Conservation (phyloP, 2,888 invertebrate species). For the Pollenia amentaria region DNA sequence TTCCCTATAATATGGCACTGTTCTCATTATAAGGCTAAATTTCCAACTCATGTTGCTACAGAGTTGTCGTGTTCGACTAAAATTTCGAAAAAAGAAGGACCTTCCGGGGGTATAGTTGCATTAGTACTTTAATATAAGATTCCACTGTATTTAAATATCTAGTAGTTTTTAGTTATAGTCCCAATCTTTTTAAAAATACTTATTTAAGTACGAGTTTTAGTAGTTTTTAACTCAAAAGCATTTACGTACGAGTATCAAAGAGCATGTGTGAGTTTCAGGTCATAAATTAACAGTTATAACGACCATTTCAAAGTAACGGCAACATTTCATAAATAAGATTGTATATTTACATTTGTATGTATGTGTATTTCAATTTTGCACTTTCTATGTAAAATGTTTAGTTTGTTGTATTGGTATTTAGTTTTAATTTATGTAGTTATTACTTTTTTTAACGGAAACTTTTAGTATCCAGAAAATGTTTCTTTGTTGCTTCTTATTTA, state of each 20-base stretch:
- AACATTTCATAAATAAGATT: constrained; percentile 48
- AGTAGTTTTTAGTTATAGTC: neutral
- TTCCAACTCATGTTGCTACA: too few species aligned
- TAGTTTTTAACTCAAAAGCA: constrained; percentile 1
- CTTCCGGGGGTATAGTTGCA: too few species aligned
- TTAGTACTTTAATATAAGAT: too few species aligned
- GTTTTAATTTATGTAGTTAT: constrained; percentile 71
- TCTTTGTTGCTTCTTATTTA: constrained; percentile 40
- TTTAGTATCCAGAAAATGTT: constrained; percentile 47
- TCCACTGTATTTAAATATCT: neutral
- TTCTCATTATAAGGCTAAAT: too few species aligned
- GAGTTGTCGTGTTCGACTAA: too few species aligned
- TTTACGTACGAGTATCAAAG: neutral
- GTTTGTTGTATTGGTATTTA: constrained; percentile 3
- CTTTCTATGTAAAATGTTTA: too few species aligned
- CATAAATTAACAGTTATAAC: constrained; percentile 70
- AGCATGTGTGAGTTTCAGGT: constrained; percentile 8
- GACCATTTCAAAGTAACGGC: constrained; percentile 31
- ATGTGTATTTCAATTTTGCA: neutral
- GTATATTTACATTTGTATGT: constrained; percentile 9
- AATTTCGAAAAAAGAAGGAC: too few species aligned
- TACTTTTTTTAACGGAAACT: constrained; percentile 41
- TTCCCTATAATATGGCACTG: too few species aligned
- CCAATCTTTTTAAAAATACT: neutral
- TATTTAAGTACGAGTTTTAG: constrained; percentile 4